Conservation (phyloP, 2,113 vertebrate species). For the Seriola rivoliana region DNA sequence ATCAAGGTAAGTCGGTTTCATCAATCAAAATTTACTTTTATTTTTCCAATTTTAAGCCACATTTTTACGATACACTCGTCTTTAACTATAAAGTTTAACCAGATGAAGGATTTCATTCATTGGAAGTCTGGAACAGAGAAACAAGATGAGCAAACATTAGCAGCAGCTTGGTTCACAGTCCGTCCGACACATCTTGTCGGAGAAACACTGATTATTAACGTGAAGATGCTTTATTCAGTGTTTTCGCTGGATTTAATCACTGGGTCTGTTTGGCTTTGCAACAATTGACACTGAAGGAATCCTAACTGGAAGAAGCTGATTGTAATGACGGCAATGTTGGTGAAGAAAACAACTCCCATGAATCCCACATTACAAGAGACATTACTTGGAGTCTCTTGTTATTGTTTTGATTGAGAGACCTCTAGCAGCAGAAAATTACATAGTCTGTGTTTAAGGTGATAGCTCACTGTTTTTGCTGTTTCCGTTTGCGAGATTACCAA, state of each 20-base stretch:
- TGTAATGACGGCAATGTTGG: neutral
- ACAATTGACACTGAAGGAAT: too few species aligned
- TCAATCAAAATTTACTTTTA: too few species aligned
- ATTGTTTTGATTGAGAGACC: neutral
- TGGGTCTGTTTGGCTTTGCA: neutral
- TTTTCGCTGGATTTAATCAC: neutral
- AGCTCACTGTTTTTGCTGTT: constrained; percentile 19
- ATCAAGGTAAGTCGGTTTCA: too few species aligned
- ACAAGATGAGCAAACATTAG: too few species aligned
- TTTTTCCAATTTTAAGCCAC: too few species aligned
- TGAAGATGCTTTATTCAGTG: neutral
- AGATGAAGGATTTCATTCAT: too few species aligned
- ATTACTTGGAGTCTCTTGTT: neutral
- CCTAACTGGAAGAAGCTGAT: too few species aligned
- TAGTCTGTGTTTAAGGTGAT: neutral
- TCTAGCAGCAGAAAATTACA: neutral
- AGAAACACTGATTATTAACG: neutral
- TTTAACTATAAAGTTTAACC: too few species aligned
- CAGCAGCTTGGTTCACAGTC: too few species aligned
- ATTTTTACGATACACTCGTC: neutral
- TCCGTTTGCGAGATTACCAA: constrained; percentile 12
- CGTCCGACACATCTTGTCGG: too few species aligned
- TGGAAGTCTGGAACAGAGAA: too few species aligned
- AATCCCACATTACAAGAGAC: neutral
- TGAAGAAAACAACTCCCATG: neutral